Evolutionary conservation across 92 coral and sea anemone species (phyloP), one percentile per base, ranked within the genome.

Genomic region (Plumapathes pennacea): DNA sequence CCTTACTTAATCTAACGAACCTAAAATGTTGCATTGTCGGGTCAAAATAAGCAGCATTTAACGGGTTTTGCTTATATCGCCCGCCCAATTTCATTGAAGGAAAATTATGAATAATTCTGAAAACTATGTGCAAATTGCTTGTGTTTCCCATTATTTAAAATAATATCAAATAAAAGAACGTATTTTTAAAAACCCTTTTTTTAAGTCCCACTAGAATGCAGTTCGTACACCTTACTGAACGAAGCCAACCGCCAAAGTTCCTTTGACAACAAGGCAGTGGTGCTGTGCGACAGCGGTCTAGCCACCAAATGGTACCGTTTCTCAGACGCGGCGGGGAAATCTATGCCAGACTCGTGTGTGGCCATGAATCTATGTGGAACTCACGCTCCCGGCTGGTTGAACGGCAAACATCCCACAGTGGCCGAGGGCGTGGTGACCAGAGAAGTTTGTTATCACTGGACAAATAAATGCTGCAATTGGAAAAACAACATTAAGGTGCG

Each of bases 241-340:
- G n/a, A n/a, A n/a, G n/a, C n/a, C n/a, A 8, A 36, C 40, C 8
- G 8, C n/a, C 40, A 36, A 8, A 36, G 40, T 36, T 8, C 40
- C 40, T n/a, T 36, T 8, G 8, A 39, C 46, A 39, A 4, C 4
- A 17, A 4, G 19, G 46, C 18, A 39, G 4, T 4, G 4, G 4
- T 4, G 4, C n/a, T 4, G 19, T 45, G 50, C 25, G 50, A 45
- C 11, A 45, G 7, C 7, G 50, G 6, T 20, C 50, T 45, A 12
- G 26, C 27, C 20, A 45, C 50, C 11, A 45, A 4, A 45, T 45
- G 50, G 50, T 45, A 45, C 50, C 20, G 50, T 20, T 45, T 45
- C 4, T 9, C 50, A 45, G 57, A 21, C 17, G 37, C 37, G 17
- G 25, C 57, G 14, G 57, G 57, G 28, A 50, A 8, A 30, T 9